These are phyloP conservation scores for Lates japonicus DNA, from an alignment of 2,797 vertebrate genomes.

Conservation along the genomic window DNA sequence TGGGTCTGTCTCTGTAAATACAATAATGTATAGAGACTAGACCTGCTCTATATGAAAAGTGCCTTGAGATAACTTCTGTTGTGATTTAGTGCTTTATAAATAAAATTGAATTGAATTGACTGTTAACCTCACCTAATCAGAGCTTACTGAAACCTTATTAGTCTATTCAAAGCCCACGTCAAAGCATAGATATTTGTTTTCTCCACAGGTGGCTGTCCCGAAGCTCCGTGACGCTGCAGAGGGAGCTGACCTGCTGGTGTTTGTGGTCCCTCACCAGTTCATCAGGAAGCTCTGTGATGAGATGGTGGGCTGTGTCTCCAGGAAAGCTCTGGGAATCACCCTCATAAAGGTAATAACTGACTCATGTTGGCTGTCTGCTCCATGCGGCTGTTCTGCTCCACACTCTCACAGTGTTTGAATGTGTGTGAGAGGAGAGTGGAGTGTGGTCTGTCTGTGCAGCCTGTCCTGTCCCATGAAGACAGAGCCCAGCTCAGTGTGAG, in stretches of 20 bases:
- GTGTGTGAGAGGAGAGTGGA: too few species aligned
- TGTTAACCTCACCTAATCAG: not conserved
- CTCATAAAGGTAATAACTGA: conserved; percentile 91
- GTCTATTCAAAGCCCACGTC: too few species aligned
- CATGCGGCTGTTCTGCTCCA: not conserved
- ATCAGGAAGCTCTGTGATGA: conserved; percentile 92
- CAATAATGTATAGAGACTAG: too few species aligned
- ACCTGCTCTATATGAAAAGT: too few species aligned
- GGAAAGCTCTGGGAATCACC: conserved; percentile 90
- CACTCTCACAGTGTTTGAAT: too few species aligned
- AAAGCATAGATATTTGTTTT: not conserved
- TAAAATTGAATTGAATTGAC: too few species aligned
- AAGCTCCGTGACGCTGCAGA: conserved; percentile 89
- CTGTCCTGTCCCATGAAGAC: not conserved
- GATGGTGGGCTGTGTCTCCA: conserved; percentile 87
- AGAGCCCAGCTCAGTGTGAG: not conserved
- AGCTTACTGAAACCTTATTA: too few species aligned
- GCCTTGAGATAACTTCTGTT: too few species aligned
- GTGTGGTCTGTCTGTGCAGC: not conserved
- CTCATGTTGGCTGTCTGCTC: not conserved
- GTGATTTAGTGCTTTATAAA: too few species aligned
- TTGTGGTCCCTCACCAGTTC: conserved; percentile 95
- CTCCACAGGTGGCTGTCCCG: conserved; percentile 88
- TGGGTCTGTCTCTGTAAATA: too few species aligned
- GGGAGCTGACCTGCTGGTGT: conserved; percentile 92